Base-by-base conservation (phyloP, 2,888 invertebrate genomes). In the Eristalis pertinax region DNA sequence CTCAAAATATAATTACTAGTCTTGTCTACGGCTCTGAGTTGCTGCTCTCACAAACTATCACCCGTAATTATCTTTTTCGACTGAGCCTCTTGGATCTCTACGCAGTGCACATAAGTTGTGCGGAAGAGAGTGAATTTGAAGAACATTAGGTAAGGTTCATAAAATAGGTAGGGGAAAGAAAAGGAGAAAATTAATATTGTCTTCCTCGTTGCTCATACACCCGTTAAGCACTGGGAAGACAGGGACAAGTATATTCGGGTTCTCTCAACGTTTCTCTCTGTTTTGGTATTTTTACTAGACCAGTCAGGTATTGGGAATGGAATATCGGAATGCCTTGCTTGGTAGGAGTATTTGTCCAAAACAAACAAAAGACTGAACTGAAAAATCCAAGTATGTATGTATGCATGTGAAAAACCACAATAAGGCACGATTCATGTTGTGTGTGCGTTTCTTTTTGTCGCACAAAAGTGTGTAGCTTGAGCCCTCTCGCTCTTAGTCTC, bases 21-120 rank as follows among this genome's bases (percentile, higher is more conserved):
- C 70, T 81, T 69, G 80, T 75, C 70, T 73, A 60, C 67, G 65
- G 64, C 69, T 76, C 75, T 79, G 78, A 74, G 75, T 70, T 65
- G 76, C 80, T 84, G 70, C 84, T 87, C 84, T 87, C 84, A 70
- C 84, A 91, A 92, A 92, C 91, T 92, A 91, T 92, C 92, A 92
- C 91, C 92, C 91, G 92, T 92, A 92, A 92, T 92, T 92, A 92
- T 92, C 91, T 91, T 91, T 92, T 91, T 90, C 91, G 92, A 92
- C 92, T 92, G 88, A 88, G 76, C 72, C 87, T 84, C 87, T 87
- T 77, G 77, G 76, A 84, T 88, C 79, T 84, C 65, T 74, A 76
- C 80, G 69, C 76, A 65, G 73, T 77, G 70, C 77, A 84, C 80
- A 84, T 83, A 88, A 88, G 73, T 84, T 81, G 88, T 84, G 81